phyloP scores from a whole-genome alignment of 2,888 invertebrate species.

The Philaethria dido region DNA sequence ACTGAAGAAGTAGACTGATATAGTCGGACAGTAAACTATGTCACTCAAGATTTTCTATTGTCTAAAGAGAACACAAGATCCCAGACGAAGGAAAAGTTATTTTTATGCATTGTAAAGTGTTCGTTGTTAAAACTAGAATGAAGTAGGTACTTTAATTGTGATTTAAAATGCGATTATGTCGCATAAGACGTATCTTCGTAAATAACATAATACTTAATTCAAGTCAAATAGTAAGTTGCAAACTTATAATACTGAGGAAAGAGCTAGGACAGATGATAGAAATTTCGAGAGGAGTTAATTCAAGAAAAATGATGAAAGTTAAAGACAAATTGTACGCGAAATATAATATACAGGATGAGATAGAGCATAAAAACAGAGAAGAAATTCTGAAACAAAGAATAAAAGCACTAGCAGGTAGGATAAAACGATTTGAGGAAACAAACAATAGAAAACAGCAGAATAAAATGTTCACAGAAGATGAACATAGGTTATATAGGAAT shows the following conservation, averaged over 20 bases:
- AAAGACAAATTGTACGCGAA: no score
- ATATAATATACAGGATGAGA: no score
- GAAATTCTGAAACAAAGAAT: slow-evolving; percentile 26
- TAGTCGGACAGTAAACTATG: slow-evolving; percentile 25
- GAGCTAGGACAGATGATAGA: no score
- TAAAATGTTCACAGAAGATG: slow-evolving; percentile 22
- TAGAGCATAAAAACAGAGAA: no score
- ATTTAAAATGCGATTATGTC: neutral
- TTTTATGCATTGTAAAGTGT: slow-evolving; percentile 21
- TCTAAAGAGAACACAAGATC: slow-evolving; percentile 16
- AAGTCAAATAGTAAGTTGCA: no score
- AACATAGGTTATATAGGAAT: slow-evolving; percentile 25
- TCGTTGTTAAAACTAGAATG: slow-evolving; percentile 11
- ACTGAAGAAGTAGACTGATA: slow-evolving; percentile 4
- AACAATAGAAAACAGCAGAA: slow-evolving; percentile 25
- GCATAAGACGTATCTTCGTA: neutral
- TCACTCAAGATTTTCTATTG: slow-evolving; percentile 27
- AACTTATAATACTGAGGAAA: no score
- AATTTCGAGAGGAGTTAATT: no score
- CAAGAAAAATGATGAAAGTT: no score
- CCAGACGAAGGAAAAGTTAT: slow-evolving; percentile 23
- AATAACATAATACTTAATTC: no score
- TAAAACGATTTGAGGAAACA: slow-evolving; percentile 30
- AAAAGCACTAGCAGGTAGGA: slow-evolving; percentile 34
- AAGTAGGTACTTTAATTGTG: neutral